Conservation (phyloP, 2,113 vertebrate genomes). For the Eptesicus fuscus region DNA sequence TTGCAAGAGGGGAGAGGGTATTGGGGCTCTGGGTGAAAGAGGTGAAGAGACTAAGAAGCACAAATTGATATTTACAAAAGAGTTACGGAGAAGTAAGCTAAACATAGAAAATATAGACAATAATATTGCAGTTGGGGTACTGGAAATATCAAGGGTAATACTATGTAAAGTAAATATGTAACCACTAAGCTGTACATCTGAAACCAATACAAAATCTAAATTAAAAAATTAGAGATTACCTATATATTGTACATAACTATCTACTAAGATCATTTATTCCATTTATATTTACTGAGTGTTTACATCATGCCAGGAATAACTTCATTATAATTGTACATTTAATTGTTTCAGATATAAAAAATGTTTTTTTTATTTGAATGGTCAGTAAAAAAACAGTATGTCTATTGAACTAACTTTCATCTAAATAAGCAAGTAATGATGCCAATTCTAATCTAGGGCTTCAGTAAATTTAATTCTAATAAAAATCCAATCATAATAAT, state of each 20-base stretch:
- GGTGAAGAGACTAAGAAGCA: background rate
- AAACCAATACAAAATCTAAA: background rate
- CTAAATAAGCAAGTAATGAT: background rate
- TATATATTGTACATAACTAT: background rate
- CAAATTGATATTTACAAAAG: background rate
- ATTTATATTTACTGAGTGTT: conserved; percentile 1
- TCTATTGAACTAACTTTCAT: background rate
- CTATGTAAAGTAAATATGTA: background rate
- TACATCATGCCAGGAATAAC: background rate
- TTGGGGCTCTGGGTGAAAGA: background rate
- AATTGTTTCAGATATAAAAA: background rate
- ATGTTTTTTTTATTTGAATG: background rate
- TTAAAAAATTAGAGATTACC: background rate
- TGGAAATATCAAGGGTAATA: background rate
- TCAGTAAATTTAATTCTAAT: background rate
- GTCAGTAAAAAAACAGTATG: background rate
- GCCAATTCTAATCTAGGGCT: background rate
- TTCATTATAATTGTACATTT: background rate
- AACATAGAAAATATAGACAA: background rate
- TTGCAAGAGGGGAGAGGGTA: background rate
- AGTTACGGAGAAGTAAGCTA: background rate
- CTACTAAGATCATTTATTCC: background rate
- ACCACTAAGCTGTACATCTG: background rate
- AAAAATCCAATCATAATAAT: background rate
- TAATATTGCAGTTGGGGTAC: background rate